phyloP scores from a whole-genome alignment of 2,113 vertebrate genomes.

The Laterallus jamaicensis region DNA sequence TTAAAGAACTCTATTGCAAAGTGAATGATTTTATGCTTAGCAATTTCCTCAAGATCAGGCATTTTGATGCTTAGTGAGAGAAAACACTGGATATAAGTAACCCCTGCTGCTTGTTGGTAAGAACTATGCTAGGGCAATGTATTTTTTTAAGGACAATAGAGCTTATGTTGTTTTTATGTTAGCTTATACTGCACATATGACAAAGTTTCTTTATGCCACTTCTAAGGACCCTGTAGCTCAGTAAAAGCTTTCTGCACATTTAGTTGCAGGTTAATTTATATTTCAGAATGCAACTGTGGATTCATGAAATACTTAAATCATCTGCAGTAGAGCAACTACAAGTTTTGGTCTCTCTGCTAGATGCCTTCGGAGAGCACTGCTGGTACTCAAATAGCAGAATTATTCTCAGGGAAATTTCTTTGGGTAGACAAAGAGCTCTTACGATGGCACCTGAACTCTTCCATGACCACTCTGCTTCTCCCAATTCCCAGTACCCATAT shows the following conservation, averaged over 20 bases:
- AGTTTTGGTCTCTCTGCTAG: background rate
- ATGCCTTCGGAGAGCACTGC: background rate
- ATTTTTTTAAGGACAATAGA: background rate
- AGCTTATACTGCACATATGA: background rate
- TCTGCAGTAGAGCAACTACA: background rate
- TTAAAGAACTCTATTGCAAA: background rate
- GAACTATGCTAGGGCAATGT: background rate
- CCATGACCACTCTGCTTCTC: background rate
- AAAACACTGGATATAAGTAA: background rate
- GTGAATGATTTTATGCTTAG: background rate
- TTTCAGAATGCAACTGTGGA: background rate
- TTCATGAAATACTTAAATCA: background rate
- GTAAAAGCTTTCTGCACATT: background rate
- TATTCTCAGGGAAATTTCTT: background rate
- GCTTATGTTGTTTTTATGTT: background rate
- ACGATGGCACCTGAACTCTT: background rate
- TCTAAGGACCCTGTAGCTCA: background rate
- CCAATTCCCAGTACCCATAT: background rate
- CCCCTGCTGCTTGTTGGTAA: background rate
- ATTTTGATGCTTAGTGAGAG: background rate
- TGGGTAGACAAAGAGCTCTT: background rate
- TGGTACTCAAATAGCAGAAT: background rate
- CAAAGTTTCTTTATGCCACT: background rate
- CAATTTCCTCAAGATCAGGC: background rate
- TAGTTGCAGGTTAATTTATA: background rate